Conservation (phyloP, 2,888 invertebrate species). For the Monopis laevigella region DNA sequence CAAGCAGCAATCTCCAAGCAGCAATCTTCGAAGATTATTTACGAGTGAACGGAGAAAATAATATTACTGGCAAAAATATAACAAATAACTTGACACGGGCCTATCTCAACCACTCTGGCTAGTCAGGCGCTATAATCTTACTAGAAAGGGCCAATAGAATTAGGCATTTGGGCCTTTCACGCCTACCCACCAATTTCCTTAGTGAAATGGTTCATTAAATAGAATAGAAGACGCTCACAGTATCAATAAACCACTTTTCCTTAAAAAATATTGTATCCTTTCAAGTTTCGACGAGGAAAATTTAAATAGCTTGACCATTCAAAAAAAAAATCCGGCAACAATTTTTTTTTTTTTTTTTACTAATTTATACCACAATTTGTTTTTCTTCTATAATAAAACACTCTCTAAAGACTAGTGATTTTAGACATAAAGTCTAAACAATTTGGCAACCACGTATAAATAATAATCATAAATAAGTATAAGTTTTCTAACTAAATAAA, state of each 20-base stretch:
- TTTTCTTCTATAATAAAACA: too few species aligned
- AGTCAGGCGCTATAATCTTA: constrained; percentile 7
- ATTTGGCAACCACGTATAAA: too few species aligned
- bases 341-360: too few species aligned
- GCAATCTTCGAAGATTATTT: constrained; percentile 3
- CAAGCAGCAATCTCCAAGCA: background rate
- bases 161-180: constrained; percentile 10
- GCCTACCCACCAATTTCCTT: constrained; percentile 3
- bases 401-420: too few species aligned
- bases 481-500: too few species aligned
- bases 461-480: too few species aligned
- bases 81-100: constrained; percentile 5
- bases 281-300: too few species aligned
- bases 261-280: too few species aligned
- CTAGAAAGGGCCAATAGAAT: constrained; percentile 11
- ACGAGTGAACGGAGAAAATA: constrained; percentile 9
- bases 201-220: constrained; percentile 13
- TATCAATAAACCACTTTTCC: constrained; percentile 11
- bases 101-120: constrained; percentile 6
- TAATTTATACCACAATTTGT: too few species aligned
- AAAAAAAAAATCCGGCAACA: too few species aligned
- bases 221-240: constrained; percentile 8
- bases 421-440: too few species aligned
- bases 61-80: constrained; percentile 5
- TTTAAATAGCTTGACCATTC: too few species aligned